Conservation (phyloP, 2,113 vertebrate genomes). For the rat (Rattus norvegicus) region DNA sequence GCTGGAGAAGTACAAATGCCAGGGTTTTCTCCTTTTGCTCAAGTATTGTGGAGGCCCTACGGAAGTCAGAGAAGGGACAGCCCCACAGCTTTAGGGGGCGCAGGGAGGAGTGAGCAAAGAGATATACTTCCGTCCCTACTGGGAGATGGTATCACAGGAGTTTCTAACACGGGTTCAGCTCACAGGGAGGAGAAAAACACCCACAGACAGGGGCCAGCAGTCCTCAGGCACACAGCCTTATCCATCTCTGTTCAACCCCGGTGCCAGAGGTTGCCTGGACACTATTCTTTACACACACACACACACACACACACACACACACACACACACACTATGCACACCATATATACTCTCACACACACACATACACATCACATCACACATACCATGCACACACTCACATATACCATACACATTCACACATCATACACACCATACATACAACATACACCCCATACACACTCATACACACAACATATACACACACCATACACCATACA, state of each 20-base stretch:
- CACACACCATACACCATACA: not conserved
- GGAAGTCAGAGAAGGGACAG: slow-evolving; percentile 22
- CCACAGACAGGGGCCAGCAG: not conserved
- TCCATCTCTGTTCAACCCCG: not conserved
- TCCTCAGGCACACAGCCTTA: not conserved
- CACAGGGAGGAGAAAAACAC: slow-evolving; percentile 62
- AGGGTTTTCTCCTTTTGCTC: not conserved
- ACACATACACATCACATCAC: not conserved
- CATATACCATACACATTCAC: too few species aligned
- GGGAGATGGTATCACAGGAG: slow-evolving; percentile 68
- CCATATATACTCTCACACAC: not conserved
- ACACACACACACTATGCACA: not conserved
- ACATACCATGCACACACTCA: not conserved
- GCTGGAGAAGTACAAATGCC: slow-evolving; percentile 61
- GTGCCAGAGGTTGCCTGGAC: not conserved
- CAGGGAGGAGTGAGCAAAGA: not conserved
- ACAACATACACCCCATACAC: too few species aligned
- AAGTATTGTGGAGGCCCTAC: not conserved
- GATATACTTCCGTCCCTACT: not conserved
- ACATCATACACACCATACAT: too few species aligned
- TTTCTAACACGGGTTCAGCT: not conserved
- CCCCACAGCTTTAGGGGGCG: not conserved
- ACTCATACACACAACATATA: not conserved
- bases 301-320: not conserved
- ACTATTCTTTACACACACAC: too few species aligned